Base-by-base conservation (phyloP, 2,797 vertebrate genomes). In the Spheniscus humboldti region DNA sequence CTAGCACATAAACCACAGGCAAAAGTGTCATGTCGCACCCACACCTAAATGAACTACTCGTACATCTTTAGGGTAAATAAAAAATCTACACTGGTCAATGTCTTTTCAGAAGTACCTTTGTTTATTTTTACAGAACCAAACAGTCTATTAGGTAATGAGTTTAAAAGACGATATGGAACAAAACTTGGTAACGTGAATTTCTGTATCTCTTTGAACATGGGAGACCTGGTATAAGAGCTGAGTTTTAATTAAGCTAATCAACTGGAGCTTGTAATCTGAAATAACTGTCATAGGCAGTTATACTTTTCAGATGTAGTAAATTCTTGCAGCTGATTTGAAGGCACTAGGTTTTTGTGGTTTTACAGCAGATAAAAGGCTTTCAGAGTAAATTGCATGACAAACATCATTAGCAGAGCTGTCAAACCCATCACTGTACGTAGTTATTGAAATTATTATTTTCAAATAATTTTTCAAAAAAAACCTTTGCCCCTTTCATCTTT, bases 1-100 rank as follows among this genome's bases (percentile, higher is more conserved):
- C 97, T 97, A 97, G 95, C 97, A 97, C 94, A 89, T 91, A 97
- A 97, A 98, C 98, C 98, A 97, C 97, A 98, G 94, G 84, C 90
- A 95, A 95, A 96, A 97, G 96, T 98, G 96, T 98, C 96, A 96
- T 10, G 78, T 96, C 76, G n/a, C 95, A 94, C 94, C 95, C 95
- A 90, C 90, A 95, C 86, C 90, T 94, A 69, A 84, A 57, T 1
- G 35, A 96, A 93, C 91, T 83, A 86, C 88, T 93, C 3, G 18
- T 48, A 66, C 69, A 75, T 50, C 86, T 75, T 81, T 3, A 73
- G 25, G 47, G 55, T 69, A 95, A 88, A 86, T 90, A 81, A 94
- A 85, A 88, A 69, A 56, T 63, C 66, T 55, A 39, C 69, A 48
- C 7, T 62, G 35, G 43, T 48, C 48, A 66, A 52, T 22, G 2